A percentile compares a stretch with the other conserved stretches of the same genome.
Conservation (phyloP, 2,888 invertebrate species). For the Nysson spinosus region DNA sequence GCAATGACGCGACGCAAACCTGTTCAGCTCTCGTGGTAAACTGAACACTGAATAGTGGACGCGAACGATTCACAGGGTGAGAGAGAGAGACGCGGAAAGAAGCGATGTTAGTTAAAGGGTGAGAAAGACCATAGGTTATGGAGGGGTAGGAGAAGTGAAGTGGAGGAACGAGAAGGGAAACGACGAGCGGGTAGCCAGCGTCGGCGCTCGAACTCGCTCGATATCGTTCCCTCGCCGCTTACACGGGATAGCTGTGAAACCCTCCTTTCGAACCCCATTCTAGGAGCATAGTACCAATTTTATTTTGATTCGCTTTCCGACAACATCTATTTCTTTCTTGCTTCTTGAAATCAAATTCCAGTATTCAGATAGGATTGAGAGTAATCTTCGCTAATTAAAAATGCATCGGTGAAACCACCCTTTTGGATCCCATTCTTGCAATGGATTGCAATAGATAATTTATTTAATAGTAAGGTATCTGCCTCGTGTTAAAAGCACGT, state of each 20-base stretch:
- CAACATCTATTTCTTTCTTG: too few relatives aligned
- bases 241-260: constrained; percentile 21
- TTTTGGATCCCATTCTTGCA: too few relatives aligned
- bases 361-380: too few relatives aligned
- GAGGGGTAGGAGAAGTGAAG: constrained; percentile 7
- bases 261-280: neutral
- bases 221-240: constrained; percentile 53
- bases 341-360: too few relatives aligned
- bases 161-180: constrained; percentile 17
- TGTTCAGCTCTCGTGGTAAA: constrained; percentile 62
- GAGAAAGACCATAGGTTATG: constrained; percentile 31
- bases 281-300: neutral
- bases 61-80: constrained; percentile 13
- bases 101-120: neutral
- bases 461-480: too few relatives aligned
- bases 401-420: too few relatives aligned
- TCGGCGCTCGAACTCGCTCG: constrained; percentile 69
- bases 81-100: constrained; percentile 2
- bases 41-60: constrained; percentile 52
- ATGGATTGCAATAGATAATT: too few relatives aligned
- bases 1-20: constrained; percentile 35
- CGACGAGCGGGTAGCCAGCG: too few relatives aligned
- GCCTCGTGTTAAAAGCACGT: too few relatives aligned
- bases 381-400: too few relatives aligned
- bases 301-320: neutral